A percentile compares a stretch with the other conserved stretches of the same genome.
phyloP scores from a whole-genome alignment of 2,113 vertebrate species.

The Scalopus aquaticus region DNA sequence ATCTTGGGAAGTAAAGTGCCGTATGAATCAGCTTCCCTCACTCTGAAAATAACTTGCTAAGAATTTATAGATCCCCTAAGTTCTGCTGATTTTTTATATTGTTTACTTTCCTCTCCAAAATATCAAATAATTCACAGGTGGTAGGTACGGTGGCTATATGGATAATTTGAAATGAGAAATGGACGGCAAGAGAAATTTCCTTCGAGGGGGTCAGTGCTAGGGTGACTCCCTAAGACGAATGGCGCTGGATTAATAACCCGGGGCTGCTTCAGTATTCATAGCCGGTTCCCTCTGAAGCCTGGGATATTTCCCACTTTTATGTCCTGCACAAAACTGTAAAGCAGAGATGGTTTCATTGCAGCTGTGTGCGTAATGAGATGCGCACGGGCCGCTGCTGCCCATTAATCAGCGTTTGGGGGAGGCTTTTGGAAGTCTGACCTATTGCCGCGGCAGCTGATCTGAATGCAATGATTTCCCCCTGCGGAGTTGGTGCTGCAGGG shows the following conservation, averaged over 20 bases:
- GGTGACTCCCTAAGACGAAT: conserved; percentile 53
- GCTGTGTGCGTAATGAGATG: conserved; percentile 67
- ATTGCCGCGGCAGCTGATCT: conserved; percentile 8
- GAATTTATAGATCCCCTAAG: conserved; percentile 80
- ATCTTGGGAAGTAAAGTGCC: conserved; percentile 74
- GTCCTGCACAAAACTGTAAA: conserved; percentile 67
- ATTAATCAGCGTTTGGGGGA: conserved; percentile 64
- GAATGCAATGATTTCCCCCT: conserved; percentile 37
- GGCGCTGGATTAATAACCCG: conserved; percentile 63
- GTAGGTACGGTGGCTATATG: conserved; percentile 59
- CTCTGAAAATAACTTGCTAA: conserved; percentile 77
- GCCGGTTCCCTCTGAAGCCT: conserved; percentile 53
- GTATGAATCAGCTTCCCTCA: conserved; percentile 71
- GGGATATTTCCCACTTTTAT: conserved; percentile 71
- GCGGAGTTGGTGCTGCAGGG: not conserved
- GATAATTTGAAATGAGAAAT: conserved; percentile 75
- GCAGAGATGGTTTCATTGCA: conserved; percentile 70
- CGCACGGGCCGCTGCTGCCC: conserved; percentile 51
- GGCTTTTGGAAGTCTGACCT: conserved; percentile 69
- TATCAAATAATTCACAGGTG: conserved; percentile 73
- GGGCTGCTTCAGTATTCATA: conserved; percentile 68
- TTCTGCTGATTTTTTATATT: conserved; percentile 79
- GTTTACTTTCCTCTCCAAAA: conserved; percentile 78
- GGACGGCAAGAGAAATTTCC: conserved; percentile 56
- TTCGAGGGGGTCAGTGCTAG: conserved; percentile 59